Base-by-base conservation (phyloP, 2,113 vertebrate genomes). In the Elachura formosa region DNA sequence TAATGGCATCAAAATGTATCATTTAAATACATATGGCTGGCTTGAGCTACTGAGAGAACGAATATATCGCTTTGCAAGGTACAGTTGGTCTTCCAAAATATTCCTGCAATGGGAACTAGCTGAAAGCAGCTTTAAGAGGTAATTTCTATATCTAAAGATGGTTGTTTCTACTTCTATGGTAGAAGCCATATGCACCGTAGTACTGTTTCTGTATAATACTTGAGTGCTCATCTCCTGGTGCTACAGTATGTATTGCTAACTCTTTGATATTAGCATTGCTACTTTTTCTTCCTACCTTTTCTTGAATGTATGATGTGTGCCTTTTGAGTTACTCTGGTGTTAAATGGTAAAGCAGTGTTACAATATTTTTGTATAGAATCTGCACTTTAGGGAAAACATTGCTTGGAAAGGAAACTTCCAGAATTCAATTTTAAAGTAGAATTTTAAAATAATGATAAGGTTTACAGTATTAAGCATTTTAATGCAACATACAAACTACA, bases 321-420 rank as follows among this genome's bases (percentile, higher is more conserved):
- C 98, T 98, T 98, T 98, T 96, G 96, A 97, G 98, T 98, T 94
- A 96, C 88, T 97, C 97, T 98, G 96, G 95, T 98, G 97, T 98
- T 96, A 97, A 97, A 95, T 93, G 96, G 96, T 97, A 97, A 96
- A 97, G 95, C 97, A 96, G 94, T 89, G 89, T 97, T 97, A 96
- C 88, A 97, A 97, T 98, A 98, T 98, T 98, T 98, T 98, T 99
- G 98, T 98, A 98, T 95, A 98, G 97, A 96, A 96, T 95, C 97
- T 98, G 98, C 98, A 99, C 98, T 98, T 98, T 98, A 98, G 97
- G 95, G 89, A 94, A 66, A 90, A 98, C 97, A 98, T 97, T 96
- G 96, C 87, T 97, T 96, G 78, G 73, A 96, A 97, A 96, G 69
- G 94, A 68, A 96, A 90, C 95, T 95, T 95, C 91, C 90, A 96